phyloP scores from a whole-genome alignment of 2,797 vertebrate species.

The Liparis tanakae region DNA sequence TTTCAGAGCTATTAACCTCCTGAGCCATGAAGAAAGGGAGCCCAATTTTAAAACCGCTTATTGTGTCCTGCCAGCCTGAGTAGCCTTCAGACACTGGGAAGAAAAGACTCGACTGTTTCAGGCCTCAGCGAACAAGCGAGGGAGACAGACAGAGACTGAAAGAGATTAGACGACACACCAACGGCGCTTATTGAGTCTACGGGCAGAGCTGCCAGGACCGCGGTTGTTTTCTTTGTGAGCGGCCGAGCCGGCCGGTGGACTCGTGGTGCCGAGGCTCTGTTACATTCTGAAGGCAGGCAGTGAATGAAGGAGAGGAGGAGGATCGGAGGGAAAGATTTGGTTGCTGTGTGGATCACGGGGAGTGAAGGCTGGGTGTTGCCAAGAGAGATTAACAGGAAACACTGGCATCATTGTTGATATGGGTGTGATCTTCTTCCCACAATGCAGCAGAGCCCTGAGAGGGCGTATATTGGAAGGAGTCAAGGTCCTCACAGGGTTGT shows the following conservation, averaged over 20 bases:
- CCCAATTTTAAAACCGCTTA: slow-evolving; percentile 80
- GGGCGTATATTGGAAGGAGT: slow-evolving; percentile 74
- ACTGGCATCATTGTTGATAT: slow-evolving; percentile 81
- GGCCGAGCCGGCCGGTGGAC: slow-evolving; percentile 74
- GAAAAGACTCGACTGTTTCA: slow-evolving; percentile 81
- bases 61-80: slow-evolving; percentile 76
- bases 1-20: slow-evolving; percentile 83
- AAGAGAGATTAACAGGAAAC: slow-evolving; percentile 80
- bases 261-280: slow-evolving; percentile 66
- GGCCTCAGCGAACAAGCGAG: slow-evolving; percentile 79
- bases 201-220: slow-evolving; percentile 73
- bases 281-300: slow-evolving; percentile 54
- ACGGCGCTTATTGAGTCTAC: slow-evolving; percentile 67
- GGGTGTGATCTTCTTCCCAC: slow-evolving; percentile 80
- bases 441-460: slow-evolving; percentile 77
- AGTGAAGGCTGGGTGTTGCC: slow-evolving; percentile 68
- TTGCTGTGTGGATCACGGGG: slow-evolving; percentile 70
- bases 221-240: slow-evolving; percentile 78
- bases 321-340: slow-evolving; percentile 64
- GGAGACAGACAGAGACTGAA: slow-evolving; percentile 75
- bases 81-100: slow-evolving; percentile 76
- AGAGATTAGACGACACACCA: slow-evolving; percentile 78
- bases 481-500: slow-evolving; percentile 78
- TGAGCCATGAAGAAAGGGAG: slow-evolving; percentile 76
- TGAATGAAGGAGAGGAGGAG: slow-evolving; percentile 53